phyloP scores from a whole-genome alignment of 2,797 vertebrate species.

The Aselliscus stoliczkanus region DNA sequence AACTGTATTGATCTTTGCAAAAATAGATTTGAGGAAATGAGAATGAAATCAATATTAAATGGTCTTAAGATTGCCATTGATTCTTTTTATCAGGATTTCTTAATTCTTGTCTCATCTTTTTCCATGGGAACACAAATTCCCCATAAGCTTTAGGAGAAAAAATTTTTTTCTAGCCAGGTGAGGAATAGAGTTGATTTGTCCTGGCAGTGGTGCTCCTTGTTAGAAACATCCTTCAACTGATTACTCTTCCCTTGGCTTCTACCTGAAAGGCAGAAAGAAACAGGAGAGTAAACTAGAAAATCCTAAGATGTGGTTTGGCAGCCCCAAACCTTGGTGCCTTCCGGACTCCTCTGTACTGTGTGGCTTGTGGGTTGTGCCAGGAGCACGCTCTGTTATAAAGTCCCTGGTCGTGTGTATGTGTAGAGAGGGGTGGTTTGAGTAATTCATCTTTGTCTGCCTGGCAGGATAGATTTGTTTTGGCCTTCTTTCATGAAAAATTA shows the following conservation, averaged over 20 bases:
- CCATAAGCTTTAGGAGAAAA: neutral
- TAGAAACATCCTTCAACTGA: neutral
- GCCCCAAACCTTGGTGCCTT: neutral
- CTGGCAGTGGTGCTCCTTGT: neutral
- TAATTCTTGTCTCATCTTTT: neutral
- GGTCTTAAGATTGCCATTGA: neutral
- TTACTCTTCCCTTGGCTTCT: neutral
- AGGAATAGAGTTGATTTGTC: neutral
- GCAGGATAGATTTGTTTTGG: neutral
- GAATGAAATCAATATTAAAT: neutral
- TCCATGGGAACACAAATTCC: neutral
- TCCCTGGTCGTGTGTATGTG: neutral
- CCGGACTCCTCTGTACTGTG: neutral
- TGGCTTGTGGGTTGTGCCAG: neutral
- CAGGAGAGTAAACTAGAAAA: neutral
- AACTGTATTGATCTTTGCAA: neutral
- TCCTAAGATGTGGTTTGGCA: neutral
- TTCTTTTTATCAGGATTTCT: neutral
- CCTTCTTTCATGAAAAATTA: neutral
- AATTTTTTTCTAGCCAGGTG: neutral
- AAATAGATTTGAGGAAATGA: neutral
- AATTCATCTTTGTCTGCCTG: slow-evolving; percentile 4
- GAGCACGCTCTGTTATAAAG: neutral
- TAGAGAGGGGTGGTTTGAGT: neutral
- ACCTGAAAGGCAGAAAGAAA: neutral